Base-by-base conservation (phyloP, 1,140 invertebrate genomes). In the Drosophila chauvacae region DNA sequence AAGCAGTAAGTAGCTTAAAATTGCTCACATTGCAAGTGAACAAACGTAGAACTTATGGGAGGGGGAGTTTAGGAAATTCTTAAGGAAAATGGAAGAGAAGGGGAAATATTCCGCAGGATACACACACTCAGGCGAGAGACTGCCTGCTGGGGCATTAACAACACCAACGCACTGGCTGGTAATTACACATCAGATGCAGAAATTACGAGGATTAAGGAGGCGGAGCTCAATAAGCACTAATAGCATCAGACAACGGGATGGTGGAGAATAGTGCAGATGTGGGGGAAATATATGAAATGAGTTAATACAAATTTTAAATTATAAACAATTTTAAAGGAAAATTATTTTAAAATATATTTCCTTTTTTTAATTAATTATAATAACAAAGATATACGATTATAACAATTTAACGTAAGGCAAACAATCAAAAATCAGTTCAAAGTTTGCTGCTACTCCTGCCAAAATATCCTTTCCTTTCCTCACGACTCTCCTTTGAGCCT, bases 1-100 rank as follows among this genome's bases (percentile, higher is more conserved):
- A 82, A 69, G 50, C 56, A 33, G 50, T 82, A 87, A 86, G 83
- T 84, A 41, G 84, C 82, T 86, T 86, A 87, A 72, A 74, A 72
- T 71, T 71, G 51, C 41, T 44, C 39, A 51, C 73, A 68, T 63
- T 68, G 56, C 56, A 51, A 42, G 64, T 55, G 50, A 79, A 35
- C 11, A 35, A 42, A 50, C 11, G n/a, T 20, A 16, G 18, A 26
- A 13, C 41, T 28, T 13, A 14, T 4, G 70, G 55, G 33, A 18
- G 35, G 33, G 26, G 35, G 28, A 75, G 14, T 37, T 37, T 1
- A 44, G 44, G 16, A 64, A 51, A 37, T 45, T 56, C 14, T n/a
- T 28, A 7, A 6, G 58, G 11, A 44, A 47, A 6, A n/a, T 35
- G 35, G 23, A 18, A 13, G 55, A 48, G 20, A 26, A 48, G 26